Base-by-base conservation (phyloP, 2,888 invertebrate genomes). In the Ferdinandea cuprea region DNA sequence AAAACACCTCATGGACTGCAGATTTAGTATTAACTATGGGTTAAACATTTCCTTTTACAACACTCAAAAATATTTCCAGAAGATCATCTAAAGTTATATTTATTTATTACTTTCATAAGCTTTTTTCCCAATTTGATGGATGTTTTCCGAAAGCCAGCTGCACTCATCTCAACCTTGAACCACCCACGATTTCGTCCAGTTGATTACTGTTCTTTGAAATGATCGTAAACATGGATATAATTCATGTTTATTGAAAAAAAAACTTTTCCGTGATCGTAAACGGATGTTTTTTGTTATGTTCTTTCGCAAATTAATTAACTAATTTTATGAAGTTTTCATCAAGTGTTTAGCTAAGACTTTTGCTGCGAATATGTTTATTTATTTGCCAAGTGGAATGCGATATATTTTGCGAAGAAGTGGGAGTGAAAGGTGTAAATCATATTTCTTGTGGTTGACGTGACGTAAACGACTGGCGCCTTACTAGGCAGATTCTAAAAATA, bases 361-460 rank as follows among this genome's bases (percentile, higher is more conserved):
- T n/a, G 15, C 4, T 56, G 30, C 6, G 7, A 15, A 46, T 21
- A 11, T 68, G 21, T 68, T 52, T 30, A 52, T 46, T 44, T 13
- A 9, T 42, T 5, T 35, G 9, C n/a, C n/a, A 42, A 40, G 13
- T 50, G 15, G 21, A 44, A 15, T 44, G 54, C n/a, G 11, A 30
- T 30, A 66, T 66, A 42, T 40, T 25, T 25, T 19, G 8, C 21
- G 15, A 37, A 25, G 6, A 21, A 37, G 42, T 50, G 52, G 40
- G 52, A 17, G 42, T 42, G 17, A 3, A 32, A 17, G 30, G 13
- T 54, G 17, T 35, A 54, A 37, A 54, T 54, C n/a, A 54, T 54
- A 37, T 30, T 37, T 35, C 35, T 35, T 17, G 15, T n/a, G 11
- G 50, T 28, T 50, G 13, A 32, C 32, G 5, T 52, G 52, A 52